Evolutionary conservation across 2,888 invertebrate species (phyloP), one percentile per base, ranked within the genome.

Genomic region (Dorcus parallelipipedus): DNA sequence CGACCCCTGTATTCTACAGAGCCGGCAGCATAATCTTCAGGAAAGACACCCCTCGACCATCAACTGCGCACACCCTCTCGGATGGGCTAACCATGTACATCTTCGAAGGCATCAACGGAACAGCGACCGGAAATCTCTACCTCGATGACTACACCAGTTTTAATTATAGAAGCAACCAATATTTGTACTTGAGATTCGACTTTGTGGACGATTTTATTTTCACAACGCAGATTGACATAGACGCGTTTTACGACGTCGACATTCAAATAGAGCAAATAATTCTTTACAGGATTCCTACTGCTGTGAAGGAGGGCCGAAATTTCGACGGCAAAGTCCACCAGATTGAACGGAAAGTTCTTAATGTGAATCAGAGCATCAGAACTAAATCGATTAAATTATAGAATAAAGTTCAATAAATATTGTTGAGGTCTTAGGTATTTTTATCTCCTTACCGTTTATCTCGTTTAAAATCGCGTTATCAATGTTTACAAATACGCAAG

Each of bases 41-140:
- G n/a, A 71, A 67, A 52, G 69, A 72, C 39, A 60, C 23, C 14
- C 58, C 58, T 14, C 49, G 64, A 40, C 49, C 49, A 23, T 68
- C 67, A n/a, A 65, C 70, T 1, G 64, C 59, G 9, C 67, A 71
- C 20, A 69, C 65, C 62, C 26, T 56, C 20, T 40, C 63, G n/a
- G 72, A 71, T 63, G 64, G 66, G 1, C 61, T 61, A 23, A 69
- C 67, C 26, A 33, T 73, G 10, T 66, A 70, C 39, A 56, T 69
- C 43, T 67, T 62, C 57, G 54, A 66, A n/a, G 66, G 70, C 47
- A 10, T 42, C 26, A 79, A 86, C 56, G 85, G 85, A 62, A 78
- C 79, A 17, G 94, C 95, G 0, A 79, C 81, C 26, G 94, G 95
- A 51, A 84, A 86, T 0, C 76, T 96, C 3, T 97, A 92, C 76